Base-by-base conservation (phyloP, 2,797 vertebrate genomes). In the Rhadinocentrus ornatus region DNA sequence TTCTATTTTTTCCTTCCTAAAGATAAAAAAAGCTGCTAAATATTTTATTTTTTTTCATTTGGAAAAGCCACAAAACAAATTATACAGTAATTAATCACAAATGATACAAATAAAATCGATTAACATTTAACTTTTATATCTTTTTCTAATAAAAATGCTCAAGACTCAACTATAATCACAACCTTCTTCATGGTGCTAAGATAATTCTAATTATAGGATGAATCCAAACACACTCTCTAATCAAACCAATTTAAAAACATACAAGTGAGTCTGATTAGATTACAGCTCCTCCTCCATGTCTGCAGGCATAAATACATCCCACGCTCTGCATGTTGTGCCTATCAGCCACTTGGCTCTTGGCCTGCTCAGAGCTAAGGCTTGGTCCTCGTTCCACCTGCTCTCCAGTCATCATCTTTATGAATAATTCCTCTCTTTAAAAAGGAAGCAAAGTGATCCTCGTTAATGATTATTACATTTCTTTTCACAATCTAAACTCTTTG, bases 311-410 rank as follows among this genome's bases (percentile, higher is more conserved):
- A 83, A 84, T 69, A 72, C 71, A 82, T 62, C 66, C 44, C 41
- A 12, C 64, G 63, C 75, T 75, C 80, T 62, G 57, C 65, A 78
- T 84, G 71, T 78, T 73, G 74, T 65, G 54, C 62, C 79, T 34
- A 66, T 73, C 41, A 78, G 73, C 72, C 69, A 68, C 69, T 86
- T 86, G 84, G 79, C 83, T 81, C 27, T 50, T 37, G 41, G 77
- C 81, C 88, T 63, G 71, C 69, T 80, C 8, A 24, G 73, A 73
- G 63, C 72, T 79, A 65, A 71, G 69, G 46, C 68, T 73, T 32
- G 34, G 72, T 84, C 76, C 70, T 75, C 37, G 48, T 71, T 82
- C 86, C 72, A 88, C 85, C 88, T 87, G 79, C 75, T 81, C 73
- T 82, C 69, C 73, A 65, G 80, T 88, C 81, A 53, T 64, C 66